Percentiles rank a stretch among this genome's conserved stretches.
phyloP scores from a whole-genome alignment of 2,113 vertebrate species.

The Misgurnus anguillicaudatus region DNA sequence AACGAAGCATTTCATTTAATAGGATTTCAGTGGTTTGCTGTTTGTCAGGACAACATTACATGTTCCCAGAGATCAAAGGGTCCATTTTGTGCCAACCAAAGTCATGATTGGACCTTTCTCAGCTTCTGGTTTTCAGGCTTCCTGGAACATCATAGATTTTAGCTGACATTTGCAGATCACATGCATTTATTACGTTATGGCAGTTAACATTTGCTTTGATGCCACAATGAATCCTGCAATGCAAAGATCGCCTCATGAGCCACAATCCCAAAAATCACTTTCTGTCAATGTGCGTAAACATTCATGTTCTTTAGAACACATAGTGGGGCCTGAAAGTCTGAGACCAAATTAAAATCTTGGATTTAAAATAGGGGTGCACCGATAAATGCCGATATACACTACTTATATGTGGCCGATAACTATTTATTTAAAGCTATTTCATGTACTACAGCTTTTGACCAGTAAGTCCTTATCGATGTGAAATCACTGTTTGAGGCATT shows the following conservation, averaged over 20 bases:
- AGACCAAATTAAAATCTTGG: no score
- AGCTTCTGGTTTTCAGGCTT: neutral
- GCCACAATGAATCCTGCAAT: neutral
- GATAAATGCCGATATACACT: no score
- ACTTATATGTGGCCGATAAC: no score
- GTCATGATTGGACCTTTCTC: constrained; percentile 9
- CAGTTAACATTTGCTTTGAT: constrained; percentile 42
- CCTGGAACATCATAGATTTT: constrained; percentile 34
- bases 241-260: neutral
- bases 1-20: neutral
- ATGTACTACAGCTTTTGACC: no score
- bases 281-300: neutral
- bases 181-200: constrained; percentile 36
- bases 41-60: neutral
- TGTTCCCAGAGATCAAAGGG: constrained; percentile 16
- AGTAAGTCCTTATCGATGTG: no score
- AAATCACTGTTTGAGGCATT: no score
- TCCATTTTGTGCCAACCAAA: constrained; percentile 19
- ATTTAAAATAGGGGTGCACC: no score
- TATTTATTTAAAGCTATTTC: no score
- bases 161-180: constrained; percentile 27
- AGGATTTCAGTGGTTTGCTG: neutral
- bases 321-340: no score
- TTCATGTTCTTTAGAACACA: no score
- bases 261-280: neutral